Evolutionary conservation across 2,888 invertebrate genomes (phyloP), one percentile per base, ranked within the genome.

Genomic region (Volucella zonaria): DNA sequence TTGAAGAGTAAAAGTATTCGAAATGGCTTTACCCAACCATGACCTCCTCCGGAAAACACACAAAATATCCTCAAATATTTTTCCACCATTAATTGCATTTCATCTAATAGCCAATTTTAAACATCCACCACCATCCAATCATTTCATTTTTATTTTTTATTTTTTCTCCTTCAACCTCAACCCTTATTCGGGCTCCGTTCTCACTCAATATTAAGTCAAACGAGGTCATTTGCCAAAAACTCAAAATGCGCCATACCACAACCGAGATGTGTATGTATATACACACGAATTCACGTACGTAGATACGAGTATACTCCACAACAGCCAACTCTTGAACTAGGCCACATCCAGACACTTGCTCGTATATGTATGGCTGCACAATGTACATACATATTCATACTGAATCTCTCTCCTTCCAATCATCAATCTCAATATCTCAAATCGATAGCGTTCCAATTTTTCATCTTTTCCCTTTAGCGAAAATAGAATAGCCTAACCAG

Each of bases 371-470:
- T 18, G 18, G 1, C 18, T 18, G 18, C 18, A 18, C 18, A 18
- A 18, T 18, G 18, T 18, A 49, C 45, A 71, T 45, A 38, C 12
- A 31, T 31, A 31, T 31, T 31, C 6, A 6, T 31, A 31, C 14
- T 38, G n/a, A 62, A 40, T 52, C 54, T 68, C 70, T 23, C 42
- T 38, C 75, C 56, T 51, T 52, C 62, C 80, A 80, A 80, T 85
- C 85, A 81, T 85, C 85, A 80, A 85, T 85, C 80, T 85, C 76
- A 85, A 85, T 85, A 85, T 80, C 71, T 80, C 80, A 81, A 81
- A 81, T 81, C 85, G 76, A 85, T 85, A 47, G 76, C 79, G 80
- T 85, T 71, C 85, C 71, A 81, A 81, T 85, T 85, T 85, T 80
- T 80, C 76, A 85, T 81, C 62, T 85, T 70, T 81, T 64, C 43